Evolutionary conservation across 1,140 invertebrate species (phyloP).

Genomic region (Drosophila hydei): DNA sequence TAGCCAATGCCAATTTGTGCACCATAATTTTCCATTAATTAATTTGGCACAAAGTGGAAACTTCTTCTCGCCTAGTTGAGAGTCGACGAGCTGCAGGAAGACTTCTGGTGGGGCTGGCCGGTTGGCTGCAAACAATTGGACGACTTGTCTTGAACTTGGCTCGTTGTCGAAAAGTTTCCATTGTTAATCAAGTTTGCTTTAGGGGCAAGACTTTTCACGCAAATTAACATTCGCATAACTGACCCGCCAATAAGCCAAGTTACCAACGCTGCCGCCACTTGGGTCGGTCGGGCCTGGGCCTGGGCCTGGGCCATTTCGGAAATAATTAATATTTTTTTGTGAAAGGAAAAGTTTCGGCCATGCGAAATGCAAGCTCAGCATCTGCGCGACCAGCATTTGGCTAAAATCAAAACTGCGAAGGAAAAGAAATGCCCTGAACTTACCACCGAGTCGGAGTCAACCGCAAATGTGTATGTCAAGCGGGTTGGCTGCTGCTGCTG

Average conservation of each 20-base stretch:
- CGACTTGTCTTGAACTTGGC: constrained; percentile 59
- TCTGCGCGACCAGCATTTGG: constrained; percentile 4
- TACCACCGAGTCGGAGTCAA: too few species aligned
- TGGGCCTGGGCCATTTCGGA: constrained; percentile 17
- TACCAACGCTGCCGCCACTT: background rate
- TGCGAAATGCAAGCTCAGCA: constrained; percentile 17
- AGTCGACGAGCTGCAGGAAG: constrained; percentile 1
- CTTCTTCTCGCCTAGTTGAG: constrained; percentile 42
- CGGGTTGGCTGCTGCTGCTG: too few species aligned
- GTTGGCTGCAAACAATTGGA: constrained; percentile 58
- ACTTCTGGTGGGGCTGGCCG: constrained; percentile 11
- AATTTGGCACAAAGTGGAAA: constrained; percentile 59
- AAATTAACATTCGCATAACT: constrained; percentile 66
- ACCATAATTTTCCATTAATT: constrained; percentile 64
- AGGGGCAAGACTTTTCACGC: constrained; percentile 56
- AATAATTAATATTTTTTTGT: constrained; percentile 62
- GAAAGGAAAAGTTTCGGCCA: constrained; percentile 16
- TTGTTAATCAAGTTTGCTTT: constrained; percentile 71
- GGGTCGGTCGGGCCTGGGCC: background rate
- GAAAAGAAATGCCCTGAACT: background rate
- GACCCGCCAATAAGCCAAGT: constrained; percentile 21
- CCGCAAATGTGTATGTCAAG: too few species aligned
- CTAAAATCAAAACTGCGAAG: background rate
- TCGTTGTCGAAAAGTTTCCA: constrained; percentile 53
- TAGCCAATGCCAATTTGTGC: background rate